Percentiles rank a stretch among this genome's conserved stretches.
Evolutionary conservation across 2,113 vertebrate genomes (phyloP).

Genomic region (Fregetta grallaria): DNA sequence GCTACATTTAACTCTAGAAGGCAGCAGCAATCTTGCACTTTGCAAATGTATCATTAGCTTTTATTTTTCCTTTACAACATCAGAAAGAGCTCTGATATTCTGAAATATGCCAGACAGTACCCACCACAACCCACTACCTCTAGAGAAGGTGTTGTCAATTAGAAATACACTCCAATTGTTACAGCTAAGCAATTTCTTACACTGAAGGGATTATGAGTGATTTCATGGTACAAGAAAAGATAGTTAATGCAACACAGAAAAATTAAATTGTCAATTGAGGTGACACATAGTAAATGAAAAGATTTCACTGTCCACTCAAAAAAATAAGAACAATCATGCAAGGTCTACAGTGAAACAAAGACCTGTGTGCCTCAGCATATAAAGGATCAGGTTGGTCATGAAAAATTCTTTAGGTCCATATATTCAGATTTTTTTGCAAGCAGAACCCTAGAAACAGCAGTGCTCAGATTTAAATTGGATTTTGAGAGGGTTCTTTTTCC

Average conservation of each 20-base stretch:
- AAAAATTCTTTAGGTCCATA: not conserved
- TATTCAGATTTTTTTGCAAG: not conserved
- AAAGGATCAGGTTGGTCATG: not conserved
- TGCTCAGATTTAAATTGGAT: constrained; percentile 42
- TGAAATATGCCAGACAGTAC: constrained; percentile 45
- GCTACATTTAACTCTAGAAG: not conserved
- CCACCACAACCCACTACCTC: constrained; percentile 19
- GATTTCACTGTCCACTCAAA: constrained; percentile 14
- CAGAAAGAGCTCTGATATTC: constrained; percentile 23
- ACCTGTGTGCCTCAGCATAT: not conserved
- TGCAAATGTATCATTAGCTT: not conserved
- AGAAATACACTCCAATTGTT: constrained; percentile 63
- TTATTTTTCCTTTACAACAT: constrained; percentile 12
- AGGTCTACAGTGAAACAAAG: constrained; percentile 19
- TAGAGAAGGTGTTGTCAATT: constrained; percentile 46
- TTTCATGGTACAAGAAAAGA: constrained; percentile 59
- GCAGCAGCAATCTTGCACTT: not conserved
- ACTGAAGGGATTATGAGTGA: constrained; percentile 53
- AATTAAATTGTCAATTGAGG: constrained; percentile 63
- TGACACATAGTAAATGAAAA: constrained; percentile 50
- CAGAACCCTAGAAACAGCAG: constrained; percentile 37
- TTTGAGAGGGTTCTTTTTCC: constrained; percentile 35
- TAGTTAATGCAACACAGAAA: constrained; percentile 47
- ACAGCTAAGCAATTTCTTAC: constrained; percentile 62
- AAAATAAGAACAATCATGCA: constrained; percentile 22